Percentiles rank a stretch among this genome's conserved stretches.
phyloP scores from a whole-genome alignment of 2,888 invertebrate genomes.

The Pandemis corylana region DNA sequence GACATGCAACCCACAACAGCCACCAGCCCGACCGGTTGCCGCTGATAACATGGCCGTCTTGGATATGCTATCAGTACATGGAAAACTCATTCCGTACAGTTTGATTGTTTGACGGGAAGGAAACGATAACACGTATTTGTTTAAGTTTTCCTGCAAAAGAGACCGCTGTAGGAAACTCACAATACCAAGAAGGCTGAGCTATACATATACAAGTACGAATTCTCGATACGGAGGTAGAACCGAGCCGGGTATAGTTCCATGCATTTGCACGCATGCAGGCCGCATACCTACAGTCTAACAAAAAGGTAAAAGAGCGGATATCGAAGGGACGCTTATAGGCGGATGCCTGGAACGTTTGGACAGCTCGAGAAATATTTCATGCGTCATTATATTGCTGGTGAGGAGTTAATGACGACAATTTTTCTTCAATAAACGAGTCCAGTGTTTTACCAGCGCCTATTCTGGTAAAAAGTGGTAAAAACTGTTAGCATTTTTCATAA shows the following conservation, averaged over 20 bases:
- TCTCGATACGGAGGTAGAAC: too few relatives aligned
- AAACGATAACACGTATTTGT: not conserved
- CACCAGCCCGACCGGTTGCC: not conserved
- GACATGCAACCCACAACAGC: not conserved
- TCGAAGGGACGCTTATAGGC: not conserved
- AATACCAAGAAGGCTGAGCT: too few relatives aligned
- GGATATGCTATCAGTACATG: not conserved
- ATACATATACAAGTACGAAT: too few relatives aligned
- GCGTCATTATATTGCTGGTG: not conserved
- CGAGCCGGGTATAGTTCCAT: too few relatives aligned
- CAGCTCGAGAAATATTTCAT: not conserved
- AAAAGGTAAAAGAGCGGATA: not conserved
- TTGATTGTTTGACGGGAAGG: not conserved
- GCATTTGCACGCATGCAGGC: not conserved
- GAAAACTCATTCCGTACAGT: not conserved
- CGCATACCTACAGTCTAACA: not conserved
- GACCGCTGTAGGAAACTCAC: constrained; percentile 1
- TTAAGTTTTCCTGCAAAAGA: not conserved
- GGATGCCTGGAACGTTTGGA: not conserved
- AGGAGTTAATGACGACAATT: not conserved
- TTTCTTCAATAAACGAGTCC: not conserved
- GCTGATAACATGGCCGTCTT: not conserved
- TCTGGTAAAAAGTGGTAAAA: too few relatives aligned
- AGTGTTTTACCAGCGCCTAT: too few relatives aligned
- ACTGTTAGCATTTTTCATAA: too few relatives aligned